Evolutionary conservation across 2,888 invertebrate species (phyloP), one percentile per base, ranked within the genome.

Genomic region (Zygaena filipendulae): DNA sequence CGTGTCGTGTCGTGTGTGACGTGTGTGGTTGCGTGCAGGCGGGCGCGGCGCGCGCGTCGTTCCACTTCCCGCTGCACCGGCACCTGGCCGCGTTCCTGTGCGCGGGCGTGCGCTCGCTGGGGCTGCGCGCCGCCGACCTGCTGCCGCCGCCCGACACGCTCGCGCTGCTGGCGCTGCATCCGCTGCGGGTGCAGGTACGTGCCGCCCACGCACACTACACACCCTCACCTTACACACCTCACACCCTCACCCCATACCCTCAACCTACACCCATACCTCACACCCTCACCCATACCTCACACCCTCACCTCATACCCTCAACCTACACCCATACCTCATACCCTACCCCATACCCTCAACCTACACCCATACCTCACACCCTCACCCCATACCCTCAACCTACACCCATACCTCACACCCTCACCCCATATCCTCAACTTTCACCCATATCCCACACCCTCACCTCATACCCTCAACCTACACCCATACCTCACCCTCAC

Each of bases 11-110:
- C n/a, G n/a, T n/a, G n/a, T n/a, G n/a, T n/a, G n/a, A n/a, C 12
- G 14, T 14, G 11, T 14, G 11, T 19, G 7, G 19, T 13, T 16
- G 33, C 35, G 21, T 8, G 33, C 71, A 92, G 91, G 72, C 83
- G 57, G 91, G 91, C 64, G 86, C 85, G 69, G 83, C 87, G 68
- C 92, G 95, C 82, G 90, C 96, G 35, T 95, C 96, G 27, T 98
- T 98, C 82, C 97, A 98, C 81, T 86, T 97, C 55, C 97, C 97
- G 11, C 84, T 98, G 47, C 97, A 98, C 82, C 91, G 98, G 29
- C 96, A 97, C 77, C 85, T 95, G 59, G 60, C 60, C 1, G 75
- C 75, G 20, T 77, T 75, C 63, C 66, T 75, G 51, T 77, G 93
- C 63, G 92, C 94, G 60, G 93, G 91, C 25, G 88, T 92, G 35